Evolutionary conservation across 2,797 vertebrate species (phyloP).

Genomic region (Menidia menidia): DNA sequence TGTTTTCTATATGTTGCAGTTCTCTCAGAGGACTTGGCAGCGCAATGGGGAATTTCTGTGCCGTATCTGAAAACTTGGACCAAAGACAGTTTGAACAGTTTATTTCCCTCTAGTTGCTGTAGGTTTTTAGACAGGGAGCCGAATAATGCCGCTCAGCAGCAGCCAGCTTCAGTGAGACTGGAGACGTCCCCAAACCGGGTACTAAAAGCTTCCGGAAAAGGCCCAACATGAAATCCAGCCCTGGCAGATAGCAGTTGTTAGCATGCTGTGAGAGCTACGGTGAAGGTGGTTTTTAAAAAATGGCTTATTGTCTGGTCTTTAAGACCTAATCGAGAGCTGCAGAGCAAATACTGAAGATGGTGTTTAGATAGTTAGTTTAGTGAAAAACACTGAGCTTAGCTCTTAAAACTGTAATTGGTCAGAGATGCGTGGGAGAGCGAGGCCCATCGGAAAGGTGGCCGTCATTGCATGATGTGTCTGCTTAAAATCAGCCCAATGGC

Average conservation of each 20-base stretch:
- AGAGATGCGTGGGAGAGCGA: slow-evolving; percentile 7
- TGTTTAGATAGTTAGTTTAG: neutral
- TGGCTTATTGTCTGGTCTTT: slow-evolving; percentile 12
- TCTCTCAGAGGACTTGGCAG: slow-evolving; percentile 35
- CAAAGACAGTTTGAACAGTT: slow-evolving; percentile 72
- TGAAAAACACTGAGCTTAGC: neutral
- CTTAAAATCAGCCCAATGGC: neutral
- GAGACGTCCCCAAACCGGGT: neutral
- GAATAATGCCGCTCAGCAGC: slow-evolving; percentile 13
- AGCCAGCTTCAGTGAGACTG: slow-evolving; percentile 6
- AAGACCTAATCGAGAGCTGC: neutral
- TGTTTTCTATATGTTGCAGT: slow-evolving; percentile 55
- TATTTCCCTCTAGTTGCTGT: slow-evolving; percentile 23
- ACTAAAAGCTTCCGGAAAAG: neutral
- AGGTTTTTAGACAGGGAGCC: slow-evolving; percentile 12
- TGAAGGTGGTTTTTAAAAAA: neutral
- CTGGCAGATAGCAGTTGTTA: slow-evolving; percentile 4
- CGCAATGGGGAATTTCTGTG: slow-evolving; percentile 33
- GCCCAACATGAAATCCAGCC: neutral
- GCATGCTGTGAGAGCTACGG: slow-evolving; percentile 3
- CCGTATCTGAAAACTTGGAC: slow-evolving; percentile 75
- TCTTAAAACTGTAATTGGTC: slow-evolving; percentile 19
- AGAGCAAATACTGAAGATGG: neutral
- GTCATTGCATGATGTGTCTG: slow-evolving; percentile 1
- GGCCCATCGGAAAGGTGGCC: slow-evolving; percentile 10